A percentile compares a stretch with the other conserved stretches of the same genome.
phyloP scores from a whole-genome alignment of 2,797 vertebrate genomes.

The Phrynocephalus vlangalii region DNA sequence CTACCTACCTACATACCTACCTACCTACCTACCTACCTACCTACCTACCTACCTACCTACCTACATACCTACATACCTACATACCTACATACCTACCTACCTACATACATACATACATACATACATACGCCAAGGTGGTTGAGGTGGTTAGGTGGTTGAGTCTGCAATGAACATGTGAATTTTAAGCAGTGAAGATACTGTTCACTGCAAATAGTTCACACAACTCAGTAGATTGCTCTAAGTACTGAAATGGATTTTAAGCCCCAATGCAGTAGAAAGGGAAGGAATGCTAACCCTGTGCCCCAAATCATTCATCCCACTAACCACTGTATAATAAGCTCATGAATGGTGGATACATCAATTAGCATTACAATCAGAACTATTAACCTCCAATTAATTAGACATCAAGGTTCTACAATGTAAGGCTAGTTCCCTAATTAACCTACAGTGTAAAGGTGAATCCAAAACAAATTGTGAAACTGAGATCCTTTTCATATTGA shows the following conservation, averaged over 20 bases:
- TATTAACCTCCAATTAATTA: conserved; percentile 70
- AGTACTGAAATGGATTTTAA: conserved; percentile 51
- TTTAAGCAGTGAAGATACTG: conserved; percentile 51
- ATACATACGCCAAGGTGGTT: not conserved
- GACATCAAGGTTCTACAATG: conserved; percentile 60
- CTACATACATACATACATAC: too few relatives aligned
- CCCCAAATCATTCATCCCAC: conserved; percentile 61
- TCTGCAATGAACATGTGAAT: conserved; percentile 11
- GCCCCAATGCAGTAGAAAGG: conserved; percentile 51
- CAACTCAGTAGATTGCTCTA: conserved; percentile 56
- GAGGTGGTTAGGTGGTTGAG: not conserved
- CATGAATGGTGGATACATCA: conserved; percentile 30
- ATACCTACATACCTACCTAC: too few relatives aligned
- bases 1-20: too few relatives aligned
- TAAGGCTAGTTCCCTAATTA: conserved; percentile 64
- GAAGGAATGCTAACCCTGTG: conserved; percentile 63
- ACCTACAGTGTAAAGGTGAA: conserved; percentile 57
- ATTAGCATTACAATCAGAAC: conserved; percentile 58
- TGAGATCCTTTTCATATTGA: not conserved
- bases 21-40: too few relatives aligned
- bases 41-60: too few relatives aligned
- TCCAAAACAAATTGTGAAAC: conserved; percentile 57
- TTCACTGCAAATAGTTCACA: conserved; percentile 48
- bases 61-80: too few relatives aligned
- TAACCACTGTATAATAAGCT: conserved; percentile 62